These are phyloP conservation scores for Anableps anableps DNA, from an alignment of 2,797 vertebrate species.

Conservation along the genomic window DNA sequence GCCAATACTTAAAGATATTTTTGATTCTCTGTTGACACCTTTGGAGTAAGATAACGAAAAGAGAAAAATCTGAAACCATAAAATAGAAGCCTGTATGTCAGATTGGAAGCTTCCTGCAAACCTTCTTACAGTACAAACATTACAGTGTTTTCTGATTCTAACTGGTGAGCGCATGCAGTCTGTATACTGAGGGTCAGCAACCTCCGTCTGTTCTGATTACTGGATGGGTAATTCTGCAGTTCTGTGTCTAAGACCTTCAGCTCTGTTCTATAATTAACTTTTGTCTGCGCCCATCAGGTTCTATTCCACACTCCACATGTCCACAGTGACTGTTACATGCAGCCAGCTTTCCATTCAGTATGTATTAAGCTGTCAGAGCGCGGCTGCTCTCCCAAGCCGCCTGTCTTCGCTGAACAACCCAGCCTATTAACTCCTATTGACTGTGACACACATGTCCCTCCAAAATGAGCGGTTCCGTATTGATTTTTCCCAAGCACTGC, in stretches of 20 bases:
- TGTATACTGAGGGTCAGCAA: conserved; percentile 44
- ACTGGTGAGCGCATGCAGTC: conserved; percentile 13
- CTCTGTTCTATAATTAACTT: conserved; percentile 83
- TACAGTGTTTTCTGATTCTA: conserved; percentile 40
- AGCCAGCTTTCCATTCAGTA: conserved; percentile 82
- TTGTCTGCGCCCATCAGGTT: conserved; percentile 76
- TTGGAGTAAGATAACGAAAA: not conserved
- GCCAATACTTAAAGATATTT: not conserved
- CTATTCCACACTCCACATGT: conserved; percentile 76
- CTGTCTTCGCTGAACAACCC: conserved; percentile 90
- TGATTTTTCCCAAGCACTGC: conserved; percentile 96
- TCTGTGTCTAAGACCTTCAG: conserved; percentile 77
- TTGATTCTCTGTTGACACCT: not conserved
- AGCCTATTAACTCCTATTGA: conserved; percentile 99
- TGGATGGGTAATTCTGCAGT: conserved; percentile 71
- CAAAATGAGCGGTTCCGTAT: conserved; percentile 98
- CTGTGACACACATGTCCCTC: conserved; percentile 99
- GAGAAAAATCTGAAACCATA: not conserved
- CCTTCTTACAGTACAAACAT: conserved; percentile 21
- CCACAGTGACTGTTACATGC: conserved; percentile 74
- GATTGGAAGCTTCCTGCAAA: conserved; percentile 28
- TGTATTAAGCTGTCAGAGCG: conserved; percentile 85
- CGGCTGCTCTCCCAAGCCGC: conserved; percentile 83
- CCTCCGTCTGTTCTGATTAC: conserved; percentile 70
- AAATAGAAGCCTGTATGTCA: not conserved